Conservation (phyloP, 2,113 vertebrate genomes). For the Australoheros scitulus region DNA sequence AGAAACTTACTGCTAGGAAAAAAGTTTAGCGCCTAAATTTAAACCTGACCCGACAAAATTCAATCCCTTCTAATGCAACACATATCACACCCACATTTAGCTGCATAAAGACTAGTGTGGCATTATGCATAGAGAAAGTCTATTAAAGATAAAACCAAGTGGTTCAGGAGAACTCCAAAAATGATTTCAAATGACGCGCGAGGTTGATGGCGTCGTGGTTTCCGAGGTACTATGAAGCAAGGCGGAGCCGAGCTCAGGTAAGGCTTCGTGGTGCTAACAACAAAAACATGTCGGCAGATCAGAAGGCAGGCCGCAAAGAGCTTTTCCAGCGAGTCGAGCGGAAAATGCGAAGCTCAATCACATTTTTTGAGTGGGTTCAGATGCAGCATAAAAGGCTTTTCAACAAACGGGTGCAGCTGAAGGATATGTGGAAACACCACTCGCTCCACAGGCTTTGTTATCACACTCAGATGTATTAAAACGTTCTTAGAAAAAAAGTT, state of each 20-base stretch:
- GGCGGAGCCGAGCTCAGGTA: slow-evolving; percentile 74
- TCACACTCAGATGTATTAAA: background rate
- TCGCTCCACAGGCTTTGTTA: slow-evolving; percentile 54
- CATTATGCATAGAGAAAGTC: slow-evolving; percentile 72
- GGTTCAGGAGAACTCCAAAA: slow-evolving; percentile 63
- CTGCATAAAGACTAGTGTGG: slow-evolving; percentile 45
- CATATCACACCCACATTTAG: background rate
- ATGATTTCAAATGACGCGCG: slow-evolving; percentile 30
- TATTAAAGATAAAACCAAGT: slow-evolving; percentile 49
- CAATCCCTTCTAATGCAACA: slow-evolving; percentile 55
- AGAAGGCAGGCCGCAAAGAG: slow-evolving; percentile 54
- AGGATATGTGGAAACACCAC: slow-evolving; percentile 51
- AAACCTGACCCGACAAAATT: slow-evolving; percentile 22
- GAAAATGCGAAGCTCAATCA: slow-evolving; percentile 51
- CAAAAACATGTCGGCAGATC: slow-evolving; percentile 28
- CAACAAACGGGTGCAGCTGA: slow-evolving; percentile 22
- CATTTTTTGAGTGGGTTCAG: slow-evolving; percentile 45
- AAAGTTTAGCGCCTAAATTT: slow-evolving; percentile 29
- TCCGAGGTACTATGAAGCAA: slow-evolving; percentile 75
- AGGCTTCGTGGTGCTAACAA: slow-evolving; percentile 82
- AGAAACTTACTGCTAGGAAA: slow-evolving; percentile 3
- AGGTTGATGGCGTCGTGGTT: slow-evolving; percentile 27
- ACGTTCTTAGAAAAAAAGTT: background rate
- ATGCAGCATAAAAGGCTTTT: slow-evolving; percentile 76
- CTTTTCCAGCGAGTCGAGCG: slow-evolving; percentile 35